A percentile compares a stretch with the other conserved stretches of the same genome.
Evolutionary conservation across 2,888 invertebrate species (phyloP).

Genomic region (Acanthococcus lagerstroemiae): DNA sequence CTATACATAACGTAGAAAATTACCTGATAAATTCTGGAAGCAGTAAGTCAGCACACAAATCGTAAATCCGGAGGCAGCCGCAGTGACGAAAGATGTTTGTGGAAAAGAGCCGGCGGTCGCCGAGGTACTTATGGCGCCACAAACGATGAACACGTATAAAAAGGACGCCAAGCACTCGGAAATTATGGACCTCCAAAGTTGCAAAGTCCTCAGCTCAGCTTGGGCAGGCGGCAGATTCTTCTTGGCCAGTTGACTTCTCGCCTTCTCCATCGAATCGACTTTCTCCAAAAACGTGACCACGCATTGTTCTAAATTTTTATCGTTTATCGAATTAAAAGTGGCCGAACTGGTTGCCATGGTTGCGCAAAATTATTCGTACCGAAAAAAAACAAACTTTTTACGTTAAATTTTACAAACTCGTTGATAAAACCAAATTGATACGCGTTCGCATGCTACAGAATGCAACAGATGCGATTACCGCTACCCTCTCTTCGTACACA

Average conservation of each 20-base stretch:
- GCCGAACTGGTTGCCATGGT: not conserved
- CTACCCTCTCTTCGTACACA: not conserved
- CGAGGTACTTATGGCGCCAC: slow-evolving; percentile 68
- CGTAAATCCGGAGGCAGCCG: slow-evolving; percentile 74
- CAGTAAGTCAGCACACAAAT: slow-evolving; percentile 77
- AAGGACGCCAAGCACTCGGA: slow-evolving; percentile 87
- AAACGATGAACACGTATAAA: slow-evolving; percentile 82
- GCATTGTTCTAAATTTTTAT: slow-evolving; percentile 27
- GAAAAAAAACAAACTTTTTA: too few species aligned
- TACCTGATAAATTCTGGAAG: slow-evolving; percentile 82
- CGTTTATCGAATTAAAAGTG: slow-evolving; percentile 13
- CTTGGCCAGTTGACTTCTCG: not conserved
- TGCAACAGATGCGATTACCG: not conserved
- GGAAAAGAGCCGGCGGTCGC: slow-evolving; percentile 52
- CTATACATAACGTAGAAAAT: too few species aligned
- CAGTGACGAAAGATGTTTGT: slow-evolving; percentile 57
- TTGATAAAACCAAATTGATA: too few species aligned
- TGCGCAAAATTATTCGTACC: not conserved
- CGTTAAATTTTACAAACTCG: too few species aligned
- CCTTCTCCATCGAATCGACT: slow-evolving; percentile 24
- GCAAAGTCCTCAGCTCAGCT: slow-evolving; percentile 72
- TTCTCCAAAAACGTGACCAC: slow-evolving; percentile 27
- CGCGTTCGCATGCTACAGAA: too few species aligned
- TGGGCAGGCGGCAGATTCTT: slow-evolving; percentile 51
- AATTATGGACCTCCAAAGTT: slow-evolving; percentile 83